Evolutionary conservation across 2,797 vertebrate genomes (phyloP).

Genomic region (Orientallactaga sibirica): DNA sequence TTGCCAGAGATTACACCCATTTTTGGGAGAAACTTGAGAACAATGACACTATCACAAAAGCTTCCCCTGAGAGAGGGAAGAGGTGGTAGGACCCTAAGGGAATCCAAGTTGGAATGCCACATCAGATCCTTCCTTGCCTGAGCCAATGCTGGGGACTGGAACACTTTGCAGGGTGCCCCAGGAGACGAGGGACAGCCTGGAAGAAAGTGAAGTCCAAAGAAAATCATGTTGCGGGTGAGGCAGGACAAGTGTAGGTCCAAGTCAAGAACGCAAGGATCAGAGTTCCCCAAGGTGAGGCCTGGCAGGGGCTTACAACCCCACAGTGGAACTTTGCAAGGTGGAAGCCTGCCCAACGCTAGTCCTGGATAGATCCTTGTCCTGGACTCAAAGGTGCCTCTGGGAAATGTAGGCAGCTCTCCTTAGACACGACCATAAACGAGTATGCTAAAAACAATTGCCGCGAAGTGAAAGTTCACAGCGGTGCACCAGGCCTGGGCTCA

Average conservation of each 20-base stretch:
- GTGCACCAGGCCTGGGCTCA: not conserved
- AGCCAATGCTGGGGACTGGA: not conserved
- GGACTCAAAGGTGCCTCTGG: not conserved
- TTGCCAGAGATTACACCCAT: not conserved
- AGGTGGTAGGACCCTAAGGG: not conserved
- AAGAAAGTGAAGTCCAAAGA: not conserved
- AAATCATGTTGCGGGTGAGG: not conserved
- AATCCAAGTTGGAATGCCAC: not conserved
- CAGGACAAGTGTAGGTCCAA: not conserved
- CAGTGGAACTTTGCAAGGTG: not conserved
- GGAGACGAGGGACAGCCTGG: not conserved
- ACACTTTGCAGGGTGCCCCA: not conserved
- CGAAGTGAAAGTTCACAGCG: not conserved
- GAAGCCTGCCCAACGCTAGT: not conserved
- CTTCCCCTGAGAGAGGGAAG: not conserved
- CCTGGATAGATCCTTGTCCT: not conserved
- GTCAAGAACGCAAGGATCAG: not conserved
- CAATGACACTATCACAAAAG: rapidly evolving
- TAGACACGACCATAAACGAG: not conserved
- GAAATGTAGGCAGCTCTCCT: not conserved
- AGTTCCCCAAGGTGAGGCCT: not conserved
- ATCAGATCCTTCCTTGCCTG: not conserved
- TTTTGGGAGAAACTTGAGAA: not conserved
- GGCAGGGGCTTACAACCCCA: not conserved
- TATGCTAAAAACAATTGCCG: not conserved